Percentiles rank a stretch among this genome's conserved stretches.
These are phyloP conservation scores for Corythornis vintsioides DNA, from an alignment of 2,113 vertebrate species.

Conservation along the genomic window DNA sequence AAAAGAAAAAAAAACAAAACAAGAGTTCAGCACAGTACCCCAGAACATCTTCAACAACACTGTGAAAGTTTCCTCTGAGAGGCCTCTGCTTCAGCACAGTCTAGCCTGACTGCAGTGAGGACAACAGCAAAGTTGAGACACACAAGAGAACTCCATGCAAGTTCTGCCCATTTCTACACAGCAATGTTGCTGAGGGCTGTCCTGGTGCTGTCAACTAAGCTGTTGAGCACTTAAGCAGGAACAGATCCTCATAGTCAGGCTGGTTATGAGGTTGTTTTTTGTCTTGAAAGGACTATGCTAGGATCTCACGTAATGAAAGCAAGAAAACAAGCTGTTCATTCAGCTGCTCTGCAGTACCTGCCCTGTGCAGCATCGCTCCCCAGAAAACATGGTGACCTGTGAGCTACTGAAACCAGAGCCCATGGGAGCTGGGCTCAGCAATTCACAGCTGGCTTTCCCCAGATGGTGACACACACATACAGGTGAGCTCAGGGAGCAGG, in stretches of 20 bases:
- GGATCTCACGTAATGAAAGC: accelerated
- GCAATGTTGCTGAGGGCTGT: neutral
- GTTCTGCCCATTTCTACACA: neutral
- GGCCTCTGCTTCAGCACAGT: neutral
- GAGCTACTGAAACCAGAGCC: neutral
- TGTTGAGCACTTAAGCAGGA: neutral
- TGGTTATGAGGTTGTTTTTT: neutral
- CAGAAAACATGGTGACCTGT: neutral
- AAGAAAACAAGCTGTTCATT: neutral
- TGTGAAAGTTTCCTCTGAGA: neutral
- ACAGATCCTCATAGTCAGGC: neutral
- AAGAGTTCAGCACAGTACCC: slow-evolving; percentile 40
- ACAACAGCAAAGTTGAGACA: accelerated
- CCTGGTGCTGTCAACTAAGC: neutral
- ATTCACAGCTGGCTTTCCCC: neutral
- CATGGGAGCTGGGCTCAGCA: neutral
- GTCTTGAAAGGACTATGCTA: neutral
- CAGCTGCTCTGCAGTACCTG: neutral
- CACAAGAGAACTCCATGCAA: neutral
- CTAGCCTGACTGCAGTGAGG: neutral
- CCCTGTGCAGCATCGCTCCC: accelerated
- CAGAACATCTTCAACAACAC: neutral
- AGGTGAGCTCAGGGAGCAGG: neutral
- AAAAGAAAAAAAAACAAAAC: slow-evolving; percentile 29
- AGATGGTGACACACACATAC: neutral